phyloP scores from a whole-genome alignment of 2,888 invertebrate genomes.

The Leptopilina drosophilae region DNA sequence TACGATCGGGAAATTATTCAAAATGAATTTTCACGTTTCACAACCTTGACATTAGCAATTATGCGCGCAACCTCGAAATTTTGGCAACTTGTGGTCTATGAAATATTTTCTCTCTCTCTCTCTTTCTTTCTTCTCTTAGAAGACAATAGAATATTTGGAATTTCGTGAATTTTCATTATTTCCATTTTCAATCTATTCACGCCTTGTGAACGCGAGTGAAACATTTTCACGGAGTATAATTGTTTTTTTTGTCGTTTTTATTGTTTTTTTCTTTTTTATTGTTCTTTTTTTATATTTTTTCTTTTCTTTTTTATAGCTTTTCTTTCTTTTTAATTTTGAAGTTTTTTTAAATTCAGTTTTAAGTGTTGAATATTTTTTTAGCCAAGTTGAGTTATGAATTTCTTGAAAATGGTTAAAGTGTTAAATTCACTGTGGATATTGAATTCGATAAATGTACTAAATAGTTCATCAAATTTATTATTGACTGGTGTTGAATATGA shows the following conservation, averaged over 20 bases:
- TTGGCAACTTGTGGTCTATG: background rate
- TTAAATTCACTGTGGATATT: slow-evolving; percentile 23
- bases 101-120: background rate
- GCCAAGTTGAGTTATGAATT: background rate
- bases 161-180: background rate
- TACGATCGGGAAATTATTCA: background rate
- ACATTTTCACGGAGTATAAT: background rate
- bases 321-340: too few relatives aligned
- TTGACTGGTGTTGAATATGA: slow-evolving; percentile 5
- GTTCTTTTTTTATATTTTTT: too few relatives aligned
- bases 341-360: too few relatives aligned
- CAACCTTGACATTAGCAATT: background rate
- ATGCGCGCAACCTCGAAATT: background rate
- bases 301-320: background rate
- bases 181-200: background rate
- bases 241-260: background rate
- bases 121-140: background rate
- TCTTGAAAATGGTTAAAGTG: slow-evolving; percentile 28
- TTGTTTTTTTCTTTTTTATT: too few relatives aligned
- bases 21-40: background rate
- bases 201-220: background rate
- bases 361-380: too few relatives aligned
- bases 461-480: background rate
- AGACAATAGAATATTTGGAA: background rate
- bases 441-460: slow-evolving; percentile 1